phyloP scores from a whole-genome alignment of 2,797 vertebrate species.

The Phaenicophaeus curvirostris region DNA sequence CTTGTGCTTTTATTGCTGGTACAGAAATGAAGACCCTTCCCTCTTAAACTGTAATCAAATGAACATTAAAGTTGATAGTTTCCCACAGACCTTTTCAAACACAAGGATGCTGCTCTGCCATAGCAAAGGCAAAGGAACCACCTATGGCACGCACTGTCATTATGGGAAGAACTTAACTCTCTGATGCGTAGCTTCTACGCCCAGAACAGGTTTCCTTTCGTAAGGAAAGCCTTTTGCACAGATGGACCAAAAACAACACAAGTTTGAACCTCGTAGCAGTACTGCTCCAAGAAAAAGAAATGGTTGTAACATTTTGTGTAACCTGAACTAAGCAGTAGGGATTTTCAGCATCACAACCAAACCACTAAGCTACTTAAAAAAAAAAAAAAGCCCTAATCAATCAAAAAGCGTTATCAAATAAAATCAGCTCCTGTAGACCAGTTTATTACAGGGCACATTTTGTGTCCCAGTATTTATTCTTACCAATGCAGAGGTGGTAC shows the following conservation, averaged over 20 bases:
- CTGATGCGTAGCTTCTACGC: not conserved
- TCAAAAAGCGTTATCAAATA: too few relatives aligned
- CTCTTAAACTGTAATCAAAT: not conserved
- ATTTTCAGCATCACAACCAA: not conserved
- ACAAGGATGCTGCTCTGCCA: not conserved
- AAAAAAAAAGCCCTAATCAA: not conserved
- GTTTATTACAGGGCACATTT: not conserved
- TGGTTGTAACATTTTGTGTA: not conserved
- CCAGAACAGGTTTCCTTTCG: not conserved
- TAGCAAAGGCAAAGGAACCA: slow-evolving; percentile 2
- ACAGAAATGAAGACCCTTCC: not conserved
- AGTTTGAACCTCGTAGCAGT: not conserved
- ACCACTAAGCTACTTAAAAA: not conserved
- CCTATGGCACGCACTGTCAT: not conserved
- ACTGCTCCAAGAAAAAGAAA: not conserved
- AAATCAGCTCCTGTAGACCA: not conserved
- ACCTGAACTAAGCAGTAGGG: not conserved
- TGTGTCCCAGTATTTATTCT: not conserved
- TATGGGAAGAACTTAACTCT: too few relatives aligned
- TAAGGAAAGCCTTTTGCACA: not conserved
- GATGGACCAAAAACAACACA: not conserved
- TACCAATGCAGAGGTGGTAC: not conserved
- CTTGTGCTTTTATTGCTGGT: not conserved
- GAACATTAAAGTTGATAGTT: not conserved
- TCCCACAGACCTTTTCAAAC: slow-evolving; percentile 4